Percentiles rank a stretch among this genome's conserved stretches.
Conservation (phyloP, 1,140 invertebrate genomes). For the Melipona quadrifasciata region DNA sequence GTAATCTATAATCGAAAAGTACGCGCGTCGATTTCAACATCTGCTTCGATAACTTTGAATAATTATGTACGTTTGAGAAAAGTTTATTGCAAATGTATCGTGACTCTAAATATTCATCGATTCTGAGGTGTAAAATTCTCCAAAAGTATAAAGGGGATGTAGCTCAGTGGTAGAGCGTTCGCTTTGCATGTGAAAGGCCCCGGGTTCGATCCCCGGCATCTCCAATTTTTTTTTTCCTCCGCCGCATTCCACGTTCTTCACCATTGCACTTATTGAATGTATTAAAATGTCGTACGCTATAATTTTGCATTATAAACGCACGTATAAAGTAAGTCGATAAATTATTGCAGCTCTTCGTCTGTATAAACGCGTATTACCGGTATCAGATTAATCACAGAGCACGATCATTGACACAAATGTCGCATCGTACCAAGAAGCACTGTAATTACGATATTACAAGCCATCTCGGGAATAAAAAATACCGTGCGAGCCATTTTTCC, state of each 20-base stretch:
- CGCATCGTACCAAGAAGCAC: too few species aligned
- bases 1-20: background rate
- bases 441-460: background rate
- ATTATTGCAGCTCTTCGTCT: background rate
- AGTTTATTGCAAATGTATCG: background rate
- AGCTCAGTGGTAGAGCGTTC: constrained; percentile 84
- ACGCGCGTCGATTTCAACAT: background rate
- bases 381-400: background rate
- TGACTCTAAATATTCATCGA: too few species aligned
- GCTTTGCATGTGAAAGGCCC: constrained; percentile 89
- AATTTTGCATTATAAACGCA: background rate
- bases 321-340: too few species aligned
- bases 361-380: background rate
- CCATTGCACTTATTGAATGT: too few species aligned
- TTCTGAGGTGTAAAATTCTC: rapidly evolving
- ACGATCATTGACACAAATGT: background rate
- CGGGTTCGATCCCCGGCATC: constrained; percentile 88
- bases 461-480: background rate
- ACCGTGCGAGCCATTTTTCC: background rate
- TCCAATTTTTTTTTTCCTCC: constrained; percentile 79
- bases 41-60: background rate
- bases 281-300: background rate
- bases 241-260: background rate
- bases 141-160: constrained; percentile 68
- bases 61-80: background rate